Conservation (phyloP, 2,888 invertebrate species). For the Apantesis nais region DNA sequence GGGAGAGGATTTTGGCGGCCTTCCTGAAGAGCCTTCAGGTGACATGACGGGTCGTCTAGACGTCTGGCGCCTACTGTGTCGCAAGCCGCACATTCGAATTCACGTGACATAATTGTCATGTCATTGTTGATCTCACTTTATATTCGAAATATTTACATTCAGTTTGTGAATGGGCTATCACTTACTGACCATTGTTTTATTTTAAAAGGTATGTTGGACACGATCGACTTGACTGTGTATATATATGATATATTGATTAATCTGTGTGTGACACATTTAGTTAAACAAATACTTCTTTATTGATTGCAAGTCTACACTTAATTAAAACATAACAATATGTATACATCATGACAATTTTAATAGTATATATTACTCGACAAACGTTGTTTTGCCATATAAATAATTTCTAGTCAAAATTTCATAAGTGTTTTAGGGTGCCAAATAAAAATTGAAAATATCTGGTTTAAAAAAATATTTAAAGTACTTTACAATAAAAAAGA, state of each 20-base stretch:
- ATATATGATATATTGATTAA: background rate
- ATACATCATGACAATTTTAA: background rate
- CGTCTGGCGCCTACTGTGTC: conserved; percentile 73
- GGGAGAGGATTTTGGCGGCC: conserved; percentile 62
- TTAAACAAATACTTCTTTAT: background rate
- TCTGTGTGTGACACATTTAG: background rate
- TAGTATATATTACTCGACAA: no score
- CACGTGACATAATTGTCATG: conserved; percentile 48
- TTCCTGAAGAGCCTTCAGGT: conserved; percentile 76
- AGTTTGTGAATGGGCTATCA: background rate
- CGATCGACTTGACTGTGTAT: background rate
- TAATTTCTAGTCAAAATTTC: no score
- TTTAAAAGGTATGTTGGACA: background rate
- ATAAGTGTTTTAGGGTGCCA: no score
- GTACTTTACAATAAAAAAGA: no score
- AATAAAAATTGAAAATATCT: no score
- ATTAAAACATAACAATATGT: background rate
- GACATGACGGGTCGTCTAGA: conserved; percentile 73
- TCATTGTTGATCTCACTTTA: conserved; percentile 23
- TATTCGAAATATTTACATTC: conserved; percentile 9
- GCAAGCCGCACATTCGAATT: conserved; percentile 45
- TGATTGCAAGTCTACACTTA: background rate
- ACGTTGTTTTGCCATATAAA: no score
- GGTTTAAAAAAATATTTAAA: no score
- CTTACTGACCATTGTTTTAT: background rate